Evolutionary conservation across 2,888 invertebrate species (phyloP).

Genomic region (Lumbricus terrestris): DNA sequence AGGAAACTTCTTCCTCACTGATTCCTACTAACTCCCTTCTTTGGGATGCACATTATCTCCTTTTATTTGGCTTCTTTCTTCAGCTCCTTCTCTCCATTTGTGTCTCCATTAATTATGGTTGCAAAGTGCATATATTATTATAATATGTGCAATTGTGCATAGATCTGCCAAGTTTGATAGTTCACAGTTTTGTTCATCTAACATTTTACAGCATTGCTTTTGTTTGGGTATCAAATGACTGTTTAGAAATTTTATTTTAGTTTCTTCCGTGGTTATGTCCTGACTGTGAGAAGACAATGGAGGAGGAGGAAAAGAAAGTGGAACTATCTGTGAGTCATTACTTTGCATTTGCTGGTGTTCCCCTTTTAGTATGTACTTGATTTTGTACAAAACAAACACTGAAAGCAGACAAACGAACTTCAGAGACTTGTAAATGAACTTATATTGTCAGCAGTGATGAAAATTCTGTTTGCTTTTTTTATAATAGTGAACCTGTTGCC

Average conservation of each 20-base stretch:
- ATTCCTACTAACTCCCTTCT: neutral
- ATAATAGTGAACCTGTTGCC: neutral
- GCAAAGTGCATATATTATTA: neutral
- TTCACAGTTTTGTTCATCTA: neutral
- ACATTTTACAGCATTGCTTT: neutral
- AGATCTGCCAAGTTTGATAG: neutral
- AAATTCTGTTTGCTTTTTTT: neutral
- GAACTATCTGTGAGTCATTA: conserved; percentile 23
- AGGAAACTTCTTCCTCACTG: neutral
- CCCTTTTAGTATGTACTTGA: neutral
- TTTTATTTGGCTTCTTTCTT: neutral
- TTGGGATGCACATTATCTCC: neutral
- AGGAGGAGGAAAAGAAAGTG: conserved; percentile 49
- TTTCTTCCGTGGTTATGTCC: conserved; percentile 54
- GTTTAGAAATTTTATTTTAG: conserved; percentile 34
- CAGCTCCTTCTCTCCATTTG: neutral
- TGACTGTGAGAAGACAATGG: conserved; percentile 50
- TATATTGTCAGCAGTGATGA: neutral
- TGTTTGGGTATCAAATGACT: neutral
- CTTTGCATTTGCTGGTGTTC: neutral
- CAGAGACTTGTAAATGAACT: neutral
- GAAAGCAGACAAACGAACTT: neutral
- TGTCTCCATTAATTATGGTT: neutral
- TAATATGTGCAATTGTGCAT: too few species aligned
- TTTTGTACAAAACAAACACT: neutral